These are phyloP conservation scores for Tupaia chinensis DNA, from an alignment of 2,113 vertebrate genomes.

Conservation along the genomic window DNA sequence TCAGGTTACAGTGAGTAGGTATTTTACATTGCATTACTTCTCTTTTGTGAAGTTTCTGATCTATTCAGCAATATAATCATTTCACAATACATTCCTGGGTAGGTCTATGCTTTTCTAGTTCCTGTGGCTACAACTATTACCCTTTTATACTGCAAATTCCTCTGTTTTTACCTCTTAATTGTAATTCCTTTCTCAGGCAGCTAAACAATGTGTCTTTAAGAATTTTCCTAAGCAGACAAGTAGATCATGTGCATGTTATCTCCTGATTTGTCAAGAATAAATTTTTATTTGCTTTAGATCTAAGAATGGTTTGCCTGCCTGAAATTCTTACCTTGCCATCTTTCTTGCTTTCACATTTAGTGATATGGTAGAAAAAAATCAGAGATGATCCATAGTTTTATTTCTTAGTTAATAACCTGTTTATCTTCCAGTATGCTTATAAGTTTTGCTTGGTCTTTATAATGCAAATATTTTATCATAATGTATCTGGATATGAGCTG, in stretches of 20 bases:
- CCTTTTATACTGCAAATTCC: background rate
- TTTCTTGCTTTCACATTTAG: background rate
- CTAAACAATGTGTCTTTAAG: background rate
- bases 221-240: background rate
- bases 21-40: conserved; percentile 5
- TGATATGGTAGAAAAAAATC: conserved; percentile 11
- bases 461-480: conserved; percentile 18
- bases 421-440: background rate
- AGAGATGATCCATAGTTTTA: background rate
- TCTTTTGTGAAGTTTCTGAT: background rate
- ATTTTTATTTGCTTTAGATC: background rate
- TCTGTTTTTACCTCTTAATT: conserved; percentile 22
- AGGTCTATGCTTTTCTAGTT: background rate
- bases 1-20: background rate
- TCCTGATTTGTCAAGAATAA: background rate
- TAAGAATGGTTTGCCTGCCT: background rate
- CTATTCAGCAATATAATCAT: background rate
- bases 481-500: background rate
- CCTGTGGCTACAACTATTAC: background rate
- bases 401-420: background rate
- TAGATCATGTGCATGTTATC: background rate
- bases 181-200: background rate
- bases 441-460: background rate
- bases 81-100: background rate
- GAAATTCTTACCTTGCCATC: background rate